These are phyloP conservation scores for Pseudoips prasinana DNA, from an alignment of 2,888 invertebrate genomes.

Conservation along the genomic window DNA sequence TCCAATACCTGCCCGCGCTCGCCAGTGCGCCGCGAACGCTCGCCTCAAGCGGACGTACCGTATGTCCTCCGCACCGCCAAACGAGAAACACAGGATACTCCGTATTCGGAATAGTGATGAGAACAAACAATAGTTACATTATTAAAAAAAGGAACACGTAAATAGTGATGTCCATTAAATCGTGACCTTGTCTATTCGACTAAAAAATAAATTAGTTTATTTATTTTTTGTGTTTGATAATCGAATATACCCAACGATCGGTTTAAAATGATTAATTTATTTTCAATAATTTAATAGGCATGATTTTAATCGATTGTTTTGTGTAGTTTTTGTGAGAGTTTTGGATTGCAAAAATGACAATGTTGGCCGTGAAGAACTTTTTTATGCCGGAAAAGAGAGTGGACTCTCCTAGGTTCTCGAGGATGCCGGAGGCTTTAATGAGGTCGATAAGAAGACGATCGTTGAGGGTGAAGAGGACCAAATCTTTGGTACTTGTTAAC, in stretches of 20 bases:
- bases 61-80: constrained; percentile 18
- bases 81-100: constrained; percentile 32
- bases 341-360: constrained; percentile 47
- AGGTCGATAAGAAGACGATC: constrained; percentile 87
- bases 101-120: constrained; percentile 44
- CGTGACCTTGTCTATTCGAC: neutral
- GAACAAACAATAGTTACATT: constrained; percentile 42
- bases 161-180: constrained; percentile 22
- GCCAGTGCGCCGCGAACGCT: constrained; percentile 34
- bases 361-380: constrained; percentile 89
- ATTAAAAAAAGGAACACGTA: constrained; percentile 34
- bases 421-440: constrained; percentile 88
- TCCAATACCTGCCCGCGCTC: constrained; percentile 9
- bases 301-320: constrained; percentile 15
- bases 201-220: neutral
- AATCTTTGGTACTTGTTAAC: constrained; percentile 86
- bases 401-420: constrained; percentile 81
- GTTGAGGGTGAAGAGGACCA: constrained; percentile 87
- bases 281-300: too few species aligned
- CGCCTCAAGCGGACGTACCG: constrained; percentile 24
- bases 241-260: constrained; percentile 30
- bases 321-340: constrained; percentile 1
- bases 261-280: constrained; percentile 15
- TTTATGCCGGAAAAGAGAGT: constrained; percentile 85
- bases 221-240: constrained; percentile 23